Evolutionary conservation across 2,113 vertebrate species (phyloP).

Genomic region (Apistogramma diplotaenia): DNA sequence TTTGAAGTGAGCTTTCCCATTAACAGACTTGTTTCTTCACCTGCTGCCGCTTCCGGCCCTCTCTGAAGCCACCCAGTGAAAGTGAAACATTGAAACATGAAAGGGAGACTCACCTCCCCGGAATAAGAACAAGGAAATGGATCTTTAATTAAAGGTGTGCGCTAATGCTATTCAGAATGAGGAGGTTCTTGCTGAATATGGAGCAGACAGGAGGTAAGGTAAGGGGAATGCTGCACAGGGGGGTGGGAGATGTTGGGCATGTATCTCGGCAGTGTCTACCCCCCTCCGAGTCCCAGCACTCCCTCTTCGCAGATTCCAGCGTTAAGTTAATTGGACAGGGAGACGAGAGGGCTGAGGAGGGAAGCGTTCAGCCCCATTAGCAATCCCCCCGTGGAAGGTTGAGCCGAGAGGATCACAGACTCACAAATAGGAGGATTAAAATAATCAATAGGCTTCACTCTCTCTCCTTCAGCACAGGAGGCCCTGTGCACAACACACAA

Average conservation of each 20-base stretch:
- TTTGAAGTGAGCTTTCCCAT: neutral
- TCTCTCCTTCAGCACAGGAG: conserved; percentile 43
- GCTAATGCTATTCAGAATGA: conserved; percentile 37
- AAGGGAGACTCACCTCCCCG: conserved; percentile 40
- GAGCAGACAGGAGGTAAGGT: conserved; percentile 32
- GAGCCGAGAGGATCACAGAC: conserved; percentile 75
- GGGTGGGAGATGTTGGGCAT: neutral
- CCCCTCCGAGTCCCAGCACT: conserved; percentile 29
- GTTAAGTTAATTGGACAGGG: conserved; percentile 75
- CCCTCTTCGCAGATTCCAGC: conserved; percentile 51
- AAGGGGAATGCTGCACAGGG: conserved; percentile 25
- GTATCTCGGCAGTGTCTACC: conserved; percentile 12
- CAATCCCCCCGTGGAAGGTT: conserved; percentile 69
- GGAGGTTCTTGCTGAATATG: conserved; percentile 23
- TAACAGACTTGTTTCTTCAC: conserved; percentile 1
- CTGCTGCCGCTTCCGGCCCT: neutral
- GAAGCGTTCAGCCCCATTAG: conserved; percentile 74
- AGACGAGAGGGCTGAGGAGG: conserved; percentile 70
- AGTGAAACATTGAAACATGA: conserved; percentile 32
- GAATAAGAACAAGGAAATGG: conserved; percentile 46
- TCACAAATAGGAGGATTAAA: conserved; percentile 80
- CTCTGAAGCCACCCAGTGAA: conserved; percentile 5
- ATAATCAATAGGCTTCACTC: conserved; percentile 78
- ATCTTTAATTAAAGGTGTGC: conserved; percentile 64
- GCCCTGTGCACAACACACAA: conserved; percentile 17